phyloP scores from a whole-genome alignment of 2,888 invertebrate genomes.

The Lasioglossum leucozonium region DNA sequence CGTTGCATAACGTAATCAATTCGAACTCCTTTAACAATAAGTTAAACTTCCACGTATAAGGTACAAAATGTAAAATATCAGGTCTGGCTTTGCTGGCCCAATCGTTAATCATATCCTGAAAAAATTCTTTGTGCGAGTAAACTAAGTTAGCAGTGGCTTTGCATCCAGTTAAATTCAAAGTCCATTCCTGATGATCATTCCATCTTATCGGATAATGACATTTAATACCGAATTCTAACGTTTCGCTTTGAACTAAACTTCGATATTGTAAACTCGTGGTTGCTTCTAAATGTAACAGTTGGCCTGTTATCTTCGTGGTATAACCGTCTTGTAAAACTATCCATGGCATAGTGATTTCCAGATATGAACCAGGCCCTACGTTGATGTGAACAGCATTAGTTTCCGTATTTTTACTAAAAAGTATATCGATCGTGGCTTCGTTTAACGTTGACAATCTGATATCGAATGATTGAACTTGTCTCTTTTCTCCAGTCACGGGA shows the following conservation, averaged over 20 bases:
- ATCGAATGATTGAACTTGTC: slow-evolving; percentile 96
- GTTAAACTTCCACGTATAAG: slow-evolving; percentile 98
- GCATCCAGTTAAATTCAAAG: slow-evolving; percentile 95
- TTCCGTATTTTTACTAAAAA: slow-evolving; percentile 97
- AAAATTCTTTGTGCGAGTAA: slow-evolving; percentile 98
- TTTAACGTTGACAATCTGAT: slow-evolving; percentile 95
- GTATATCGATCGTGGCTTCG: slow-evolving; percentile 97
- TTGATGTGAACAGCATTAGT: slow-evolving; percentile 99
- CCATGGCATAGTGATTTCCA: slow-evolving; percentile 99
- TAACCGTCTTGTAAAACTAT: slow-evolving; percentile 94
- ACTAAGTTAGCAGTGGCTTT: slow-evolving; percentile 97
- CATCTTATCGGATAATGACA: slow-evolving; percentile 96
- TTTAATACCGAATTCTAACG: slow-evolving; percentile 94
- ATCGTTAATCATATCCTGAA: slow-evolving; percentile 96
- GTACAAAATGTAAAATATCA: slow-evolving; percentile 97
- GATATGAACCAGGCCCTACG: slow-evolving; percentile 96
- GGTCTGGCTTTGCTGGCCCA: slow-evolving; percentile 98
- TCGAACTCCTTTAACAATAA: slow-evolving; percentile 97
- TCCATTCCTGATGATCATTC: slow-evolving; percentile 99
- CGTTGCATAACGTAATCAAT: slow-evolving; percentile 95
- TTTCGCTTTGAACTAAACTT: slow-evolving; percentile 97
- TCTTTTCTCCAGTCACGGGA: slow-evolving; percentile 94
- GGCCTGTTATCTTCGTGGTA: slow-evolving; percentile 95
- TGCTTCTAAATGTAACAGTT: slow-evolving; percentile 96
- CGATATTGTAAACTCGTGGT: slow-evolving; percentile 97